Percentiles rank a stretch among this genome's conserved stretches.
phyloP scores from a whole-genome alignment of 2,797 vertebrate species.

The Zenarchopterus dispar region DNA sequence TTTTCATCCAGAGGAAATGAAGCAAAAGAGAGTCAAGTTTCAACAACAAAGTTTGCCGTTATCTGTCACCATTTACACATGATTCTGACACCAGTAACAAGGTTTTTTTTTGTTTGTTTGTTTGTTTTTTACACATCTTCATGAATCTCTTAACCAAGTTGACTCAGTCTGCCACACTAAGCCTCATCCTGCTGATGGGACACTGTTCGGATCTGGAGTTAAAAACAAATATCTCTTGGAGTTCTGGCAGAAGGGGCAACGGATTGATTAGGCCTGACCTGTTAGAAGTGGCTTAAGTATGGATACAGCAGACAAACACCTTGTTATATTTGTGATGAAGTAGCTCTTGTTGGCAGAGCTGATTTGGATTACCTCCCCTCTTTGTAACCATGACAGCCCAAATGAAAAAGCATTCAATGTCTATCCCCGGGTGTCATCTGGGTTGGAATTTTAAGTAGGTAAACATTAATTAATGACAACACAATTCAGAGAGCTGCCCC shows the following conservation, averaged over 20 bases:
- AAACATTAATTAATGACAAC: conserved; percentile 76
- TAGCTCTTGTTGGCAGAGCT: conserved; percentile 71
- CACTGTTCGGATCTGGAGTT: conserved; percentile 45
- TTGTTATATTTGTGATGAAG: conserved; percentile 81
- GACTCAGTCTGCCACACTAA: conserved; percentile 49
- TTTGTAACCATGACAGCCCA: conserved; percentile 75
- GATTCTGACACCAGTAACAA: conserved; percentile 64
- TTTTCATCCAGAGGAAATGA: conserved; percentile 50
- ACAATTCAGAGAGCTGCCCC: conserved; percentile 48
- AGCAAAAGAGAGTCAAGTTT: conserved; percentile 60
- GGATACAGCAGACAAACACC: conserved; percentile 58
- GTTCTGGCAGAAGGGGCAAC: conserved; percentile 25
- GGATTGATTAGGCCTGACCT: conserved; percentile 63
- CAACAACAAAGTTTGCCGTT: conserved; percentile 68
- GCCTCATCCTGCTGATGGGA: conserved; percentile 56
- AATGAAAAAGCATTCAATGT: conserved; percentile 77
- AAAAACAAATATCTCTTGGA: conserved; percentile 54
- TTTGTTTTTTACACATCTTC: conserved; percentile 38
- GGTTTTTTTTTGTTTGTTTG: conserved; percentile 49
- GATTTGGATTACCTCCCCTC: conserved; percentile 76
- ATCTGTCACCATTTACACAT: conserved; percentile 76
- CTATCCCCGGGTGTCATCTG: conserved; percentile 53
- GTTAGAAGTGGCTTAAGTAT: conserved; percentile 59
- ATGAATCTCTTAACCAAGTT: conserved; percentile 56
- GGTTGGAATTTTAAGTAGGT: conserved; percentile 51